Evolutionary conservation across 2,113 vertebrate genomes (phyloP).

Genomic region (Hemiscyllium ocellatum): DNA sequence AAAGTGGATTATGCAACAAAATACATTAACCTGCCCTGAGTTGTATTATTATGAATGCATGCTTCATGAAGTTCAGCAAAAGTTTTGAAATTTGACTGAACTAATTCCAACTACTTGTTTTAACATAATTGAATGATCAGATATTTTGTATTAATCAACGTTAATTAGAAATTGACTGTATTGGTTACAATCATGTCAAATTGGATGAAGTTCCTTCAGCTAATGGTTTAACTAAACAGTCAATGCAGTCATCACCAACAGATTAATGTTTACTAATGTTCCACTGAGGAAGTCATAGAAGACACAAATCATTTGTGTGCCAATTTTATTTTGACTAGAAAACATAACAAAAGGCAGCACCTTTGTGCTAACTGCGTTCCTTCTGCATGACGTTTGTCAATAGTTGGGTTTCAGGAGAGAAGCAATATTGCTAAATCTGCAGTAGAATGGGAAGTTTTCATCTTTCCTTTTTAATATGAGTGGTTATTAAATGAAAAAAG

Average conservation of each 20-base stretch:
- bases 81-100: neutral
- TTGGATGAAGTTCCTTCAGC: neutral
- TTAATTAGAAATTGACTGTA: neutral
- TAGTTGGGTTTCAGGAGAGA: neutral
- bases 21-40: neutral
- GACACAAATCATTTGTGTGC: neutral
- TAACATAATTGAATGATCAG: neutral
- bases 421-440: neutral
- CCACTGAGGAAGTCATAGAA: neutral
- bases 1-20: neutral
- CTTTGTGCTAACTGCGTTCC: neutral
- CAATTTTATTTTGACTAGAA: neutral
- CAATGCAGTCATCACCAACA: neutral
- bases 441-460: slow-evolving; percentile 19
- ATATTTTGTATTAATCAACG: neutral
- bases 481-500: neutral
- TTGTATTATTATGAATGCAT: neutral
- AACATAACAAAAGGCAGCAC: neutral
- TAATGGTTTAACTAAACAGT: neutral
- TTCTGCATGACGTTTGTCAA: neutral
- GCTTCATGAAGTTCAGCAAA: neutral
- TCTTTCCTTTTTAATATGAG: neutral
- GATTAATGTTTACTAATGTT: neutral
- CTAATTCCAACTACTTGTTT: neutral
- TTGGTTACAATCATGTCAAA: neutral